A percentile compares a stretch with the other conserved stretches of the same genome.
Conservation (phyloP, 2,797 vertebrate species). For the Phrynocephalus forsythii region DNA sequence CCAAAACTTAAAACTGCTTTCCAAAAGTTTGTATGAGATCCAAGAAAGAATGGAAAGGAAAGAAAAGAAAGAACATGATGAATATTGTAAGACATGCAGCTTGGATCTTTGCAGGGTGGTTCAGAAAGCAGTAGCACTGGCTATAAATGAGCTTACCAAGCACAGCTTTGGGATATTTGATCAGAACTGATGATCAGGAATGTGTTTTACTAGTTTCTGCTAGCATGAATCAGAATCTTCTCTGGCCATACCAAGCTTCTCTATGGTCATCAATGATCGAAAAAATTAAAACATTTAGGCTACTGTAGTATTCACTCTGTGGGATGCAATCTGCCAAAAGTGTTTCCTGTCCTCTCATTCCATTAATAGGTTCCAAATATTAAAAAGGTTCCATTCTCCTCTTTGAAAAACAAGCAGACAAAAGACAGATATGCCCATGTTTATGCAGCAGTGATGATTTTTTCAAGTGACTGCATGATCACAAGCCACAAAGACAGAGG, state of each 20-base stretch:
- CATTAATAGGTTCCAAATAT: background rate
- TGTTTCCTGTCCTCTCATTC: background rate
- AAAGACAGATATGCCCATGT: too few species aligned
- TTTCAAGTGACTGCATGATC: too few species aligned
- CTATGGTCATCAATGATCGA: too few species aligned
- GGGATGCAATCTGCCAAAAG: background rate
- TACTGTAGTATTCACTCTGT: background rate
- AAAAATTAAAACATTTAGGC: background rate
- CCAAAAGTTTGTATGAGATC: conserved; percentile 54
- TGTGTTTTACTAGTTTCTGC: background rate
- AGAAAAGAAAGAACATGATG: background rate
- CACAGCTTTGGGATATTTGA: background rate
- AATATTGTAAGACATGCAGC: background rate
- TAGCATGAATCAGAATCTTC: background rate
- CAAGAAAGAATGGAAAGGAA: background rate
- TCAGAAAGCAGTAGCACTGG: background rate
- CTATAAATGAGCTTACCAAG: background rate
- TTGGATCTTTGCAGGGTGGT: background rate
- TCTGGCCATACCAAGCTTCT: background rate
- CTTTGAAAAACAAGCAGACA: too few species aligned
- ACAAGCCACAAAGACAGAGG: too few species aligned
- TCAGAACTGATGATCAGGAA: background rate
- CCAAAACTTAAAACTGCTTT: conserved; percentile 61
- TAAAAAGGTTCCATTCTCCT: background rate
- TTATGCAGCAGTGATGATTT: too few species aligned